These are phyloP conservation scores for Apoderus coryli DNA, from an alignment of 2,888 invertebrate genomes.

Conservation along the genomic window DNA sequence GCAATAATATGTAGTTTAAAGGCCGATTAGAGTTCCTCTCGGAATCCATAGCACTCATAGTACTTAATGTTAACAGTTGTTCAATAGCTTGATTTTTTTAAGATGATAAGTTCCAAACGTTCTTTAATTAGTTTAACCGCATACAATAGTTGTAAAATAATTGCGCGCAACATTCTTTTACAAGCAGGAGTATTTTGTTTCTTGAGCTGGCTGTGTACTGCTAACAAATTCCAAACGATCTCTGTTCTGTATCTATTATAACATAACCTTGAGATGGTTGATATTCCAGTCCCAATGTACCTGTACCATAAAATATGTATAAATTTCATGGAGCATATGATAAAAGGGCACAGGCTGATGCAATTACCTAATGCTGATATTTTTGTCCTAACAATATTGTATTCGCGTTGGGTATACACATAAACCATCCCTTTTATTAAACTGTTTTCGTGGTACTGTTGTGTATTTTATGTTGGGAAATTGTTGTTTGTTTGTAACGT, in stretches of 20 bases:
- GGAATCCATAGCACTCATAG: slow-evolving; percentile 34
- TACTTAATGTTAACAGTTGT: slow-evolving; percentile 50
- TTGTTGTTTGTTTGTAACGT: slow-evolving; percentile 38
- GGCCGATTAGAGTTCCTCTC: slow-evolving; percentile 51
- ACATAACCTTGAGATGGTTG: slow-evolving; percentile 68
- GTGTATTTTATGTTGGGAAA: slow-evolving; percentile 49
- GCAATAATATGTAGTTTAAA: slow-evolving; percentile 57
- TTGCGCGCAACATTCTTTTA: slow-evolving; percentile 59
- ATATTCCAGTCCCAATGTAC: slow-evolving; percentile 68
- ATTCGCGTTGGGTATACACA: slow-evolving; percentile 56
- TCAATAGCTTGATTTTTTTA: slow-evolving; percentile 65
- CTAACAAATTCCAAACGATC: slow-evolving; percentile 59
- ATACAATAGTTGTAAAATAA: slow-evolving; percentile 66
- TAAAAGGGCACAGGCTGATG: slow-evolving; percentile 71
- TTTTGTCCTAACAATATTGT: slow-evolving; percentile 48
- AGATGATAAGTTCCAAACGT: slow-evolving; percentile 60
- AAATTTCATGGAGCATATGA: slow-evolving; percentile 73
- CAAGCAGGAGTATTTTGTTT: slow-evolving; percentile 37
- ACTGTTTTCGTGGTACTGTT: slow-evolving; percentile 59
- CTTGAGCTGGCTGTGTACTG: slow-evolving; percentile 32
- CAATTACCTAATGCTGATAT: slow-evolving; percentile 71
- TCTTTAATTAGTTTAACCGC: slow-evolving; percentile 48
- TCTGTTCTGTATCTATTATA: slow-evolving; percentile 75
- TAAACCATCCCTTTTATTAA: slow-evolving; percentile 61
- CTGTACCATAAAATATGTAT: slow-evolving; percentile 56